phyloP scores from a whole-genome alignment of 2,113 vertebrate genomes.

The Scytalopus superciliaris region DNA sequence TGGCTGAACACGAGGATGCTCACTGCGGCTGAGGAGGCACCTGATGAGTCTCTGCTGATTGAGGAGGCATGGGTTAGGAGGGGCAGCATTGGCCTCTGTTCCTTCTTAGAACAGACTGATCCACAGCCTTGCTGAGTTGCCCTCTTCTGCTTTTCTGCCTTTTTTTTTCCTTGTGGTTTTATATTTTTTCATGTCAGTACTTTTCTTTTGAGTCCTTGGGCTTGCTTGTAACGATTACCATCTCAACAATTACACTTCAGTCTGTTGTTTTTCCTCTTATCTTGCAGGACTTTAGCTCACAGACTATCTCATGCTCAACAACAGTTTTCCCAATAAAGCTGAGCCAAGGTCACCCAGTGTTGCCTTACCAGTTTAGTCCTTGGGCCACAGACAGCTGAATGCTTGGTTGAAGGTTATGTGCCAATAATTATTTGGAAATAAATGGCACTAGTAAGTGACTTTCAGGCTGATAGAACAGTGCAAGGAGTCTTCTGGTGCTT shows the following conservation, averaged over 20 bases:
- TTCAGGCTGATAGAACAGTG: background rate
- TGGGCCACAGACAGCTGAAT: background rate
- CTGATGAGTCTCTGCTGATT: background rate
- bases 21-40: background rate
- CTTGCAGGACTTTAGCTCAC: conserved; percentile 8
- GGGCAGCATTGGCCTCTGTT: background rate
- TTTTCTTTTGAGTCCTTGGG: conserved; percentile 30
- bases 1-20: background rate
- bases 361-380: background rate
- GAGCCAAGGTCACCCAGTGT: conserved; percentile 30
- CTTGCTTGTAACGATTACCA: background rate
- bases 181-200: conserved; percentile 22
- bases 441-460: background rate
- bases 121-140: background rate
- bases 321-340: background rate
- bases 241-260: background rate
- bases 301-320: background rate
- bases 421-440: background rate
- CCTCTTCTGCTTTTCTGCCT: background rate
- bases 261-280: conserved; percentile 2
- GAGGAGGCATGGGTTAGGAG: background rate
- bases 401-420: background rate
- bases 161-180: background rate
- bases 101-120: background rate
- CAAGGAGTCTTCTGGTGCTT: background rate